These are phyloP conservation scores for Lycodopsis pacificus DNA, from an alignment of 2,797 vertebrate genomes.

Conservation along the genomic window DNA sequence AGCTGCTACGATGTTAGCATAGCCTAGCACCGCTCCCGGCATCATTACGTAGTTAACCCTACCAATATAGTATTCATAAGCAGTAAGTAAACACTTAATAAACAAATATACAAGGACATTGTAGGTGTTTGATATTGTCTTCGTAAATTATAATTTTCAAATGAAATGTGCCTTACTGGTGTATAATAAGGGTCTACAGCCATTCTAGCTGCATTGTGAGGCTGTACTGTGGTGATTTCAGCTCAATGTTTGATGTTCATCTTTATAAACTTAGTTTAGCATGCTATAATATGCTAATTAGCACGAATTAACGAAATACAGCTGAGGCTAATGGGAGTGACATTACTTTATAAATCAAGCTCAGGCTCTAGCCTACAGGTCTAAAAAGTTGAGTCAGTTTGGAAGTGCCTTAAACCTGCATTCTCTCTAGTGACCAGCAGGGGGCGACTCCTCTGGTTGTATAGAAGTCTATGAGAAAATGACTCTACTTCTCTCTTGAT, in stretches of 20 bases:
- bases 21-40: too few relatives aligned
- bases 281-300: background rate
- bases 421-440: too few relatives aligned
- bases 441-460: too few relatives aligned
- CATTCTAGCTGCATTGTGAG: background rate
- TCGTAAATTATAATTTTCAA: background rate
- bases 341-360: too few relatives aligned
- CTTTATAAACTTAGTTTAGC: background rate
- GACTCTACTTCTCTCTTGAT: too few relatives aligned
- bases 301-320: background rate
- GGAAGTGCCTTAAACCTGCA: too few relatives aligned
- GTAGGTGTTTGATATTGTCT: background rate
- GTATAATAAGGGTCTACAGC: background rate
- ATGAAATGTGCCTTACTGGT: background rate
- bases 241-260: background rate
- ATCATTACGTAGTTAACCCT: too few relatives aligned
- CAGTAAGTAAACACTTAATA: background rate
- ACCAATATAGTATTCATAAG: background rate
- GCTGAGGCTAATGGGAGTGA: background rate
- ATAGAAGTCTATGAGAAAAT: too few relatives aligned
- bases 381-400: too few relatives aligned
- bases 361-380: too few relatives aligned
- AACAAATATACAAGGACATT: background rate
- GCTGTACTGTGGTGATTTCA: background rate
- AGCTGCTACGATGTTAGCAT: too few relatives aligned